Conservation (phyloP, 2,113 vertebrate genomes). For the Capreolus pygargus region DNA sequence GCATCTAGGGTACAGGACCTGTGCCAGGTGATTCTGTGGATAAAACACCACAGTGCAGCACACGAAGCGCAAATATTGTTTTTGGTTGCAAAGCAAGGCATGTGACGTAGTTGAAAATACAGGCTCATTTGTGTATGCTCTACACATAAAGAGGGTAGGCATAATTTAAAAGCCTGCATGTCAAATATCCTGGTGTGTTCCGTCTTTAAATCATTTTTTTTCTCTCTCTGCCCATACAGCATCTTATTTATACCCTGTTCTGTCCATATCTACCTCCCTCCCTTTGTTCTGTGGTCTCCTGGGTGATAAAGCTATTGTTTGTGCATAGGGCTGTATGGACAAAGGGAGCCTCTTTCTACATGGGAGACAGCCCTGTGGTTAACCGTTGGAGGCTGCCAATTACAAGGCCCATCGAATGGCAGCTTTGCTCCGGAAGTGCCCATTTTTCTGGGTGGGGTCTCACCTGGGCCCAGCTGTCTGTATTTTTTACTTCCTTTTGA, state of each 20-base stretch:
- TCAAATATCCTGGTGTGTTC: neutral
- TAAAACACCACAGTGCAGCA: neutral
- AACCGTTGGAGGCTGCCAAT: neutral
- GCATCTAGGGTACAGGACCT: neutral
- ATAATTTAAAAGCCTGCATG: neutral
- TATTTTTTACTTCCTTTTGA: neutral
- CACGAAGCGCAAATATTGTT: neutral
- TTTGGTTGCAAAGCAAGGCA: neutral
- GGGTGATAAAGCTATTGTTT: constrained; percentile 16
- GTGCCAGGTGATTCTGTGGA: constrained; percentile 9
- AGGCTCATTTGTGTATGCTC: neutral
- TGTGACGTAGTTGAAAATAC: neutral
- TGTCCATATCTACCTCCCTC: neutral
- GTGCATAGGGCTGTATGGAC: neutral
- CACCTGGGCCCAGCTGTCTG: neutral
- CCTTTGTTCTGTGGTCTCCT: constrained; percentile 44
- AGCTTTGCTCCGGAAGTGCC: neutral
- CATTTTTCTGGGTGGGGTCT: neutral
- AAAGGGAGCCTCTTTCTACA: neutral
- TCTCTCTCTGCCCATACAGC: neutral
- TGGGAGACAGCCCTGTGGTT: neutral
- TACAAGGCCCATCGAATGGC: neutral
- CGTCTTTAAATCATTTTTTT: neutral
- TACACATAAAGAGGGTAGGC: neutral
- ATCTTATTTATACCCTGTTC: neutral